These are phyloP conservation scores for Melanerpes aurifrons DNA, from an alignment of 2,113 vertebrate genomes.

Conservation along the genomic window DNA sequence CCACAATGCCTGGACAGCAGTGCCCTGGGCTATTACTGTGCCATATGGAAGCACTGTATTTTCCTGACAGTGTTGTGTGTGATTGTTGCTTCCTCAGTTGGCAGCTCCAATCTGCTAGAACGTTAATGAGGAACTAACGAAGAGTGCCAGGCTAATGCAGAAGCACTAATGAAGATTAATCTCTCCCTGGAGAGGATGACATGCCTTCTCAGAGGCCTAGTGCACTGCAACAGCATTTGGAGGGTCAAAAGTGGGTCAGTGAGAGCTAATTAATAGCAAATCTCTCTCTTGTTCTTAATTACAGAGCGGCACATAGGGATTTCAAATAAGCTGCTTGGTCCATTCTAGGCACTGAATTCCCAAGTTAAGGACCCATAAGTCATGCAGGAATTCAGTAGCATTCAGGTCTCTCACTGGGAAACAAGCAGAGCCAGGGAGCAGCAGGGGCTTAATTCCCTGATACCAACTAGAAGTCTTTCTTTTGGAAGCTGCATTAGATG, in stretches of 20 bases:
- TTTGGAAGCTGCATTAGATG: neutral
- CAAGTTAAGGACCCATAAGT: neutral
- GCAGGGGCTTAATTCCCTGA: neutral
- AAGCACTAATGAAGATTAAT: conserved; percentile 50
- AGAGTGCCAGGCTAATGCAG: conserved; percentile 1
- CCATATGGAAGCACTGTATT: neutral
- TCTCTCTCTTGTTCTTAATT: conserved; percentile 45
- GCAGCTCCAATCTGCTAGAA: neutral
- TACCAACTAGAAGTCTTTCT: neutral
- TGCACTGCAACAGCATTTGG: neutral
- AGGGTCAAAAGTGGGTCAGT: conserved; percentile 53
- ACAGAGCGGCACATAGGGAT: neutral
- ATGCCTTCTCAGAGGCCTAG: conserved; percentile 10
- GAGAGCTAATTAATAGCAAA: conserved; percentile 56
- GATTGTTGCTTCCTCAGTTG: neutral
- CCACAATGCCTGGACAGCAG: neutral
- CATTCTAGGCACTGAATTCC: neutral
- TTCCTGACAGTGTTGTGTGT: neutral
- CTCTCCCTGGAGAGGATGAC: conserved; percentile 25
- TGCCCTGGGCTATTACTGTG: neutral
- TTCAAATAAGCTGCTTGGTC: conserved; percentile 16
- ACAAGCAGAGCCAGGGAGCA: neutral
- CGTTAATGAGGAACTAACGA: neutral
- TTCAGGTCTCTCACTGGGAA: neutral
- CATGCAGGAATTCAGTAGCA: neutral